phyloP scores from a whole-genome alignment of 2,113 vertebrate species.

The Calypte anna region DNA sequence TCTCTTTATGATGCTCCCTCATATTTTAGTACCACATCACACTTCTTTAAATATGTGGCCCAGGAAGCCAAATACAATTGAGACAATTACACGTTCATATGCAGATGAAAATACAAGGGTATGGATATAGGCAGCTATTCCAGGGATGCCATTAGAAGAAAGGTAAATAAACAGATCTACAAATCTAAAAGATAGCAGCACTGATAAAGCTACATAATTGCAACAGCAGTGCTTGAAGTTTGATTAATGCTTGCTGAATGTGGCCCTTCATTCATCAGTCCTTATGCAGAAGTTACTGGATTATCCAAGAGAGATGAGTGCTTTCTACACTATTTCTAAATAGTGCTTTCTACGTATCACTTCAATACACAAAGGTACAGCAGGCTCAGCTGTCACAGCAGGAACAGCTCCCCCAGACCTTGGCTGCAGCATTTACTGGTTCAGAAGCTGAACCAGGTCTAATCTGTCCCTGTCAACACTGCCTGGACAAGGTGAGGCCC shows the following conservation, averaged over 20 bases:
- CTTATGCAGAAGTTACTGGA: background rate
- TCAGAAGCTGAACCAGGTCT: background rate
- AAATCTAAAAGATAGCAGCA: background rate
- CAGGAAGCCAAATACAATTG: background rate
- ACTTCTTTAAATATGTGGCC: background rate
- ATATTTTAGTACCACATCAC: background rate
- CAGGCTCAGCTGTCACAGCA: background rate
- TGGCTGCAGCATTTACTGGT: background rate
- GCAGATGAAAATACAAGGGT: background rate
- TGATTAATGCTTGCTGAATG: background rate
- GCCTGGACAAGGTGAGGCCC: background rate
- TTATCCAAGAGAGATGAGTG: background rate
- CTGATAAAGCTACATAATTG: background rate
- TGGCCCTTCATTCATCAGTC: background rate
- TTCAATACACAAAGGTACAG: background rate
- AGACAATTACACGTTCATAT: background rate
- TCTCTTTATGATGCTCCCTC: background rate
- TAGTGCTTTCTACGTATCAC: background rate
- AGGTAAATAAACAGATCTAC: background rate
- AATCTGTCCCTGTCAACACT: background rate
- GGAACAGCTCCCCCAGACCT: accelerated
- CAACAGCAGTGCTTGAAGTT: background rate
- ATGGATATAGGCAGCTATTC: background rate
- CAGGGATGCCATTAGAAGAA: background rate
- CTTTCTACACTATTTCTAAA: background rate